Conservation (phyloP, 2,888 invertebrate genomes). For the Agapetus fuscipes region DNA sequence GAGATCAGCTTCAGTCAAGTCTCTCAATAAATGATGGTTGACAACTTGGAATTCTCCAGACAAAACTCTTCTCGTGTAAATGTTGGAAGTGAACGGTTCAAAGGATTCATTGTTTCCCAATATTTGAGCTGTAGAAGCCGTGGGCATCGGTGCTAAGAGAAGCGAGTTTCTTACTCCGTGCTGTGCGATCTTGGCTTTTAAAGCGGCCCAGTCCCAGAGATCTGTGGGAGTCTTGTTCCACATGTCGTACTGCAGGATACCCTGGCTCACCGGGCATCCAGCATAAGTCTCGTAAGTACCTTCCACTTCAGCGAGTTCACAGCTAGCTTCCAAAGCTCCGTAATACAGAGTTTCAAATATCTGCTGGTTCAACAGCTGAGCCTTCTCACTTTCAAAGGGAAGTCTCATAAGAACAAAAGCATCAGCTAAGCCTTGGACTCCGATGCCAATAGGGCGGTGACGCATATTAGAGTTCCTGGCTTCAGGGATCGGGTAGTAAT, state of each 20-base stretch:
- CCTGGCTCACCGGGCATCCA: conserved; percentile 90
- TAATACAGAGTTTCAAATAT: conserved; percentile 98
- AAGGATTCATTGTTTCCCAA: conserved; percentile 98
- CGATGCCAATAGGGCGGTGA: conserved; percentile 83
- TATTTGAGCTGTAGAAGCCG: conserved; percentile 98
- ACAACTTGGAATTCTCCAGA: conserved; percentile 96
- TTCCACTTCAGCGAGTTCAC: conserved; percentile 75
- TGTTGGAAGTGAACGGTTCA: conserved; percentile 97
- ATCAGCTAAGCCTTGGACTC: conserved; percentile 96
- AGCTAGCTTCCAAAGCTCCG: conserved; percentile 93
- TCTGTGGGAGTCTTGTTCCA: conserved; percentile 84
- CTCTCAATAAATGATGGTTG: conserved; percentile 89
- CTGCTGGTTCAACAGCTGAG: conserved; percentile 78
- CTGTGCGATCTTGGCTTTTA: conserved; percentile 77
- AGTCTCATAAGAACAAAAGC: conserved; percentile 87
- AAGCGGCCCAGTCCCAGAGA: conserved; percentile 78
- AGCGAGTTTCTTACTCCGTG: conserved; percentile 91
- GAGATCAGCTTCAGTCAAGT: conserved; percentile 80
- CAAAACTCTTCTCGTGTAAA: conserved; percentile 86
- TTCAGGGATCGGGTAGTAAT: conserved; percentile 91
- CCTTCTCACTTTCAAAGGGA: conserved; percentile 86
- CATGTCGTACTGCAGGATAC: conserved; percentile 96
- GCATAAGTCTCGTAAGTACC: conserved; percentile 88
- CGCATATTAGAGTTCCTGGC: conserved; percentile 79
- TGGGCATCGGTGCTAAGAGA: conserved; percentile 95